Conservation (phyloP, 2,113 vertebrate genomes). For the Casuarius casuarius region DNA sequence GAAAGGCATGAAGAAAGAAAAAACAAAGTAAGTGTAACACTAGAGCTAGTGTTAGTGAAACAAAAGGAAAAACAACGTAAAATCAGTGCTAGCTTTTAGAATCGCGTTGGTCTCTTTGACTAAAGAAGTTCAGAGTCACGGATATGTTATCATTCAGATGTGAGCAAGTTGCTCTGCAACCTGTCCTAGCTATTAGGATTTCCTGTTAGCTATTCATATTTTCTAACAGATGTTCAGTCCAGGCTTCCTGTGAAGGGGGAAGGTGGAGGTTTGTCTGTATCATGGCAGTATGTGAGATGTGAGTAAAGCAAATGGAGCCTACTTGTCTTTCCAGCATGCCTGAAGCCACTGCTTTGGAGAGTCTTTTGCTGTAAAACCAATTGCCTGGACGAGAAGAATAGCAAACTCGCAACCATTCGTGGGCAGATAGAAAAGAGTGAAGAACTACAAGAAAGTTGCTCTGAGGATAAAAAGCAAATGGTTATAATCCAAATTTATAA, state of each 20-base stretch:
- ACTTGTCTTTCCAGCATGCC: neutral
- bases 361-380: neutral
- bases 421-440: neutral
- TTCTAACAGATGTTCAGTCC: neutral
- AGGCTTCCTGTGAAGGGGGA: neutral
- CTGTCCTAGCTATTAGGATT: neutral
- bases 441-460: neutral
- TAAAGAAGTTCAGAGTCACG: neutral
- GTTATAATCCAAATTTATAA: neutral
- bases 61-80: neutral
- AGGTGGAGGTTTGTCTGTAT: neutral
- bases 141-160: neutral
- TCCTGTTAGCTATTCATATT: neutral
- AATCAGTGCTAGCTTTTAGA: neutral
- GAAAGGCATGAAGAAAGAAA: neutral
- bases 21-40: neutral
- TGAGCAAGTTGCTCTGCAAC: neutral
- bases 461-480: neutral
- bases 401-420: neutral
- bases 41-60: neutral
- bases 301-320: neutral
- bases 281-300: neutral
- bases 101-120: neutral
- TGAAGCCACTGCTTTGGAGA: rapidly evolving
- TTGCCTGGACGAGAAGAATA: neutral